Evolutionary conservation across 1,140 invertebrate species (phyloP), one percentile per base, ranked within the genome.

Genomic region (Schlechtendalia chinensis): DNA sequence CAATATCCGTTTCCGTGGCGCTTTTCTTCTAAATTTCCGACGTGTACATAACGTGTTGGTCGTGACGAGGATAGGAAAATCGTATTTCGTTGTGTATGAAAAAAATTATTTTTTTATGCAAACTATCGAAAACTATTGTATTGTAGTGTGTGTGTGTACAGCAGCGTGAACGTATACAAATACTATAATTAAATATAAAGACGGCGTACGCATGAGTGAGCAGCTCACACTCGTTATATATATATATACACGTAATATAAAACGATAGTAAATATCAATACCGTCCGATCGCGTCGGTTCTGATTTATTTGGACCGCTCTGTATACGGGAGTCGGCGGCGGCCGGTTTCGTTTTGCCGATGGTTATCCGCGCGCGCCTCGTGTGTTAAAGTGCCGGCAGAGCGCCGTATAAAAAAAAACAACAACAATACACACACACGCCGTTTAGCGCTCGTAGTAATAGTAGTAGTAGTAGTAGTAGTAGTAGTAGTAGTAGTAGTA

Each of bases 331-430:
- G 56, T 12, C 74, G 74, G 32, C 71, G n/a, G 39, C 39, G 72
- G 56, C 10, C 56, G 74, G 58, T 45, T 77, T 77, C 61, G 74
- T 77, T 77, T 77, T 77, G 74, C 74, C 56, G 74, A 77, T 77
- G 54, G 74, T 77, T 77, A 77, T 77, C 74, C 61, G 74, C 22
- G 74, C 74, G 67, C 67, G 74, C 74, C 22, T 47, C 67, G 67
- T 47, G 71, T 56, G 54, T 56, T 58, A 75, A 75, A 75, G 72
- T 75, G 72, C 72, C 54, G 54, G 65, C 50, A 24, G 71, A 65
- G 61, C 65, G 5, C 72, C 12, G 56, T 47, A 47, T 12, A 47
- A 63, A 54, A 54, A 74, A 75, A 75, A 71, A 67, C 17, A 59
- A 75, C 59, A 61, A 79, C 56, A 79, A 79, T 63, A 79, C 39